phyloP scores from a whole-genome alignment of 2,888 invertebrate genomes.

The Thecophora atra region DNA sequence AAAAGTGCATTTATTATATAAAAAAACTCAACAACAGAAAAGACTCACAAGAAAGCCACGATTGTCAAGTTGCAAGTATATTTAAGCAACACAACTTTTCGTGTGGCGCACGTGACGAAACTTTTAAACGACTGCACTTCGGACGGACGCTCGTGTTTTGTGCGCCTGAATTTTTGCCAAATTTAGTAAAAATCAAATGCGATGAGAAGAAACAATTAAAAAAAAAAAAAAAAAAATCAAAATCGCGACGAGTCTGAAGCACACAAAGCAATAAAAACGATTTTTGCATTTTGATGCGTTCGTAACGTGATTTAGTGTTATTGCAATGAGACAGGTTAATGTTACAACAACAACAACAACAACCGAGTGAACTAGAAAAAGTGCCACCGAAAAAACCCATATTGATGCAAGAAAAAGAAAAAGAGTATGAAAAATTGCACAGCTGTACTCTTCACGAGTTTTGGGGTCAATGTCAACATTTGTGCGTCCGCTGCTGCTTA shows the following conservation, averaged over 20 bases:
- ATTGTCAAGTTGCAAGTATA: not conserved
- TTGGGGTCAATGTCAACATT: slow-evolving; percentile 43
- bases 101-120: slow-evolving; percentile 36
- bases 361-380: no score
- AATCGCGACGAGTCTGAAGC: not conserved
- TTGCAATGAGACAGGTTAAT: slow-evolving; percentile 19
- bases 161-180: slow-evolving; percentile 18
- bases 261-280: slow-evolving; percentile 34
- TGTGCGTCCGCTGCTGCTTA: slow-evolving; percentile 25
- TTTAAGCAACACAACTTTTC: slow-evolving; percentile 14
- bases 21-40: no score
- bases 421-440: slow-evolving; percentile 6
- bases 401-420: not conserved
- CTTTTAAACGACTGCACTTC: slow-evolving; percentile 18
- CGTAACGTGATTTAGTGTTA: slow-evolving; percentile 19
- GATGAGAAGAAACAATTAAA: not conserved
- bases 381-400: not conserved
- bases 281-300: slow-evolving; percentile 42
- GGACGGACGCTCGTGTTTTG: not conserved
- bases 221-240: not conserved
- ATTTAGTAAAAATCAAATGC: slow-evolving; percentile 10
- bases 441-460: slow-evolving; percentile 24
- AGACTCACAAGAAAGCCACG: not conserved
- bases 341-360: not conserved
- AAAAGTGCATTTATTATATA: no score